phyloP scores from a whole-genome alignment of 2,888 invertebrate genomes.

The Phyllotreta striolata region DNA sequence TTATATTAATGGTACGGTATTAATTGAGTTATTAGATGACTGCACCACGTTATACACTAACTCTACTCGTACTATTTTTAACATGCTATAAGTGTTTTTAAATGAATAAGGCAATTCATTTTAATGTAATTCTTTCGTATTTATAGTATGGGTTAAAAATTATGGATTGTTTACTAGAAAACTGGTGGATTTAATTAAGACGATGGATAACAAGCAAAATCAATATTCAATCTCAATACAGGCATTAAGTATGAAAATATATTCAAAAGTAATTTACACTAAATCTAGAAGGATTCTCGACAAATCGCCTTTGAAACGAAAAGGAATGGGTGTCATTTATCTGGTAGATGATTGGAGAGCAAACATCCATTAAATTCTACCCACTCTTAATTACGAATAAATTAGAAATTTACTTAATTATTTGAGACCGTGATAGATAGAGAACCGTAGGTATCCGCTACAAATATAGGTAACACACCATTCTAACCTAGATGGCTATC shows the following conservation, averaged over 20 bases:
- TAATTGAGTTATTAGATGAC: too few relatives aligned
- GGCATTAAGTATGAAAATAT: conserved; percentile 34
- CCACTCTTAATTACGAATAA: conserved; percentile 50
- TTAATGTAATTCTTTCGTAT: too few relatives aligned
- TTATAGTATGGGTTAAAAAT: too few relatives aligned
- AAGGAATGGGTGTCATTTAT: conserved; percentile 45
- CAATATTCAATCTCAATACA: conserved; percentile 26
- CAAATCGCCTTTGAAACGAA: conserved; percentile 46
- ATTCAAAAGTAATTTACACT: conserved; percentile 39
- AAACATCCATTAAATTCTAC: conserved; percentile 44
- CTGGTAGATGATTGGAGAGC: conserved; percentile 40
- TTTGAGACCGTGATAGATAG: conserved; percentile 25
- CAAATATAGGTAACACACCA: conserved; percentile 13
- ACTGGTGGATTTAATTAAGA: conserved; percentile 14
- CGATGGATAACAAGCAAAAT: conserved; percentile 22
- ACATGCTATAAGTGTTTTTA: too few relatives aligned
- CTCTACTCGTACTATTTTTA: too few relatives aligned
- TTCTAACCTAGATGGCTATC: not conserved
- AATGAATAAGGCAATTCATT: too few relatives aligned
- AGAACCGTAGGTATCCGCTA: conserved; percentile 16
- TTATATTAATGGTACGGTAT: too few relatives aligned
- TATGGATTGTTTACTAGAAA: not conserved
- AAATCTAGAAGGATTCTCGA: conserved; percentile 39
- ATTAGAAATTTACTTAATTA: conserved; percentile 41
- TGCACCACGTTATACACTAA: too few relatives aligned